Evolutionary conservation across 37 sponge, comb jelly and placozoan genomes (phyloP).

Genomic region (Bolinopsis microptera): DNA sequence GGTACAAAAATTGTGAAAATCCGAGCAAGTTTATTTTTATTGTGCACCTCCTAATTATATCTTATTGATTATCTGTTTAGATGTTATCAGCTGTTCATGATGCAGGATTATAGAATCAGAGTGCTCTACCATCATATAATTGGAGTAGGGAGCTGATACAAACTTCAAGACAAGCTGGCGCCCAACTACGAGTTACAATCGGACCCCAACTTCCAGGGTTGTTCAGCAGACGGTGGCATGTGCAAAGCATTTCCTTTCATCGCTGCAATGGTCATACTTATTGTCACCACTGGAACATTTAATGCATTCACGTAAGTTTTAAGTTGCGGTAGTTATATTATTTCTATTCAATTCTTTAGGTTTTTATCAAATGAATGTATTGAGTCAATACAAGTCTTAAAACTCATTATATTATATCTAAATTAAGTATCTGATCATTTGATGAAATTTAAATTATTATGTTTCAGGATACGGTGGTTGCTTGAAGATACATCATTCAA

Average conservation of each 20-base stretch:
- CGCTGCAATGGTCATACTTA: not conserved
- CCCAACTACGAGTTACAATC: not conserved
- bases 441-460: no score
- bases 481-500: not conserved
- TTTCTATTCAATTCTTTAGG: not conserved
- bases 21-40: no score
- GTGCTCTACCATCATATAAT: not conserved
- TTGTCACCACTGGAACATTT: slow-evolving; percentile 25
- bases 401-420: no score
- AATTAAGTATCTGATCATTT: no score
- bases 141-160: not conserved
- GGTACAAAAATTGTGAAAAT: no score
- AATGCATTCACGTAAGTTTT: slow-evolving; percentile 60
- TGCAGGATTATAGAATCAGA: not conserved
- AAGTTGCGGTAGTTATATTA: not conserved
- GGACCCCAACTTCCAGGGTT: slow-evolving; percentile 39
- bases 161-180: slow-evolving; percentile 10
- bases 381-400: no score
- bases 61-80: no score
- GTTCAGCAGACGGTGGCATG: not conserved
- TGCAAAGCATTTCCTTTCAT: slow-evolving; percentile 46
- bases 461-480: not conserved
- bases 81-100: not conserved
- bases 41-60: no score
- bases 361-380: no score